Percentiles rank a stretch among this genome's conserved stretches.
Conservation (phyloP, 2,888 invertebrate species). For the Lithophane semibrunnea region DNA sequence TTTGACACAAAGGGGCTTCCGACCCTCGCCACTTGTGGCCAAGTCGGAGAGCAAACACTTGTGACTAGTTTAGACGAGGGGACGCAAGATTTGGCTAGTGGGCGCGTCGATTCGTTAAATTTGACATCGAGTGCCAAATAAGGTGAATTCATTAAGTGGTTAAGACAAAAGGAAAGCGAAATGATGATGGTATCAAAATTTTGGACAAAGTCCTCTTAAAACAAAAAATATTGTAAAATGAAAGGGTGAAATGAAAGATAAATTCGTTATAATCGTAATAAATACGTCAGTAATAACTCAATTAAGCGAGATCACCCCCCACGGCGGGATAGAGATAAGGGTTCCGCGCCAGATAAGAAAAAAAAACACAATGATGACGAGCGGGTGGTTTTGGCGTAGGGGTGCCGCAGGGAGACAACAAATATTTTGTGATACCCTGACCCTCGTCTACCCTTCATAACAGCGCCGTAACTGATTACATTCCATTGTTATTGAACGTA, state of each 20-base stretch:
- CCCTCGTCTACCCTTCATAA: conserved; percentile 83
- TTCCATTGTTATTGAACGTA: conserved; percentile 84
- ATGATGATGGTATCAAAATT: no score
- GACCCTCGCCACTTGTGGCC: conserved; percentile 82
- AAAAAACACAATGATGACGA: conserved; percentile 78
- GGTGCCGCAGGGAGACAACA: conserved; percentile 69
- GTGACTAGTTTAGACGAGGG: conserved; percentile 72
- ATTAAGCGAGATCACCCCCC: conserved; percentile 85
- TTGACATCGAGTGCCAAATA: conserved; percentile 39
- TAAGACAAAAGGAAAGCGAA: background rate
- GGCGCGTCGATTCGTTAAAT: conserved; percentile 60
- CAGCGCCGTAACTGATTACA: conserved; percentile 82
- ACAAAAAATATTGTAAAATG: conserved; percentile 22
- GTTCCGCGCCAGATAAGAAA: conserved; percentile 78
- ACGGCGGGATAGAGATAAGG: conserved; percentile 74
- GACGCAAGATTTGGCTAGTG: conserved; percentile 75
- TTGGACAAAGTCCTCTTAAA: background rate
- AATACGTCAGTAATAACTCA: conserved; percentile 87
- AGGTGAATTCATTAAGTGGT: conserved; percentile 32
- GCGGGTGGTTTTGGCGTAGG: conserved; percentile 75
- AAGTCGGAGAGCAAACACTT: conserved; percentile 83
- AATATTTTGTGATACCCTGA: conserved; percentile 80
- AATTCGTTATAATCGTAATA: conserved; percentile 78
- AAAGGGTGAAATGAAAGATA: conserved; percentile 55
- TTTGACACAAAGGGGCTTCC: conserved; percentile 77